phyloP scores from a whole-genome alignment of 2,888 invertebrate species.

The Lamellibrachia columna region DNA sequence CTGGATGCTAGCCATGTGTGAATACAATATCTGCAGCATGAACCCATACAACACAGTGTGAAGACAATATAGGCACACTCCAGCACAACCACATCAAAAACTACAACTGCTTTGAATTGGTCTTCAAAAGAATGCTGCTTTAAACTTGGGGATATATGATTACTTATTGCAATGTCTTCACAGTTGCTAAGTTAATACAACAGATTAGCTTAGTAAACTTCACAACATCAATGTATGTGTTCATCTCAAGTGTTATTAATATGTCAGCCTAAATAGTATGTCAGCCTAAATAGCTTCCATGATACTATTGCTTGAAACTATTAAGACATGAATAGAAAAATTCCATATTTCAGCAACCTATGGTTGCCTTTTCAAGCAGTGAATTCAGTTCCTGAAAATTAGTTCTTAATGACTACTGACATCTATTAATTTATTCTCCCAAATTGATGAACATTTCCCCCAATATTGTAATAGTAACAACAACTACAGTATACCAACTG shows the following conservation, averaged over 20 bases:
- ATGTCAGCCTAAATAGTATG: no score
- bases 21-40: conserved; percentile 8
- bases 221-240: neutral
- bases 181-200: neutral
- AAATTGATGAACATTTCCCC: no score
- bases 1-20: neutral
- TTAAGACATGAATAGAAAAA: no score
- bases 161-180: neutral
- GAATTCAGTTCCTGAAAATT: no score
- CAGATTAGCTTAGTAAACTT: neutral
- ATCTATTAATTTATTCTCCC: no score
- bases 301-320: no score
- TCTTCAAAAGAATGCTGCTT: neutral
- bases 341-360: no score
- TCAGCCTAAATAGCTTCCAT: no score
- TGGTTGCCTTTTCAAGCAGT: no score
- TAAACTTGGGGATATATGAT: neutral
- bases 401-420: no score
- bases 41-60: neutral
- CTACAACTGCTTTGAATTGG: neutral
- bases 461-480: no score
- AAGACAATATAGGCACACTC: neutral
- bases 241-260: neutral
- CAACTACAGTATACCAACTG: no score
- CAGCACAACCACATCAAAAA: neutral